Percentiles rank a stretch among this genome's conserved stretches.
Conservation (phyloP, 2,113 vertebrate genomes). For the Mesembrinibis cayennensis region DNA sequence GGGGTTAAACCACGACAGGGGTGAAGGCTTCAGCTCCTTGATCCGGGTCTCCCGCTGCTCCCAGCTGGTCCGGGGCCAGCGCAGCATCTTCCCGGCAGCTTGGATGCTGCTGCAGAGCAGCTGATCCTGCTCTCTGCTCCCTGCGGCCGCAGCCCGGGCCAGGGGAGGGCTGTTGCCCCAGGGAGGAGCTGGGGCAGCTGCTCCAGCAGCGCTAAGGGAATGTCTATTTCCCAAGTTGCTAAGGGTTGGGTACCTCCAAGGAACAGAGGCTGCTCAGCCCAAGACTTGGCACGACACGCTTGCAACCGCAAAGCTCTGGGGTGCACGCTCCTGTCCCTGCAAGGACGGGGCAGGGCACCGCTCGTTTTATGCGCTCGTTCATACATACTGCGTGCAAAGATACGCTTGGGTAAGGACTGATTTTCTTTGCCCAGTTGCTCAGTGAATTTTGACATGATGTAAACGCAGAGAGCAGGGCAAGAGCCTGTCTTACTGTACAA, state of each 20-base stretch:
- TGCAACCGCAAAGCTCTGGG: too few relatives aligned
- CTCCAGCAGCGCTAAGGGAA: too few relatives aligned
- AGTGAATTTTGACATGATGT: accelerated
- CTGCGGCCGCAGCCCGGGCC: accelerated
- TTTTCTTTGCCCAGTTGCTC: not conserved
- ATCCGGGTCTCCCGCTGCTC: not conserved
- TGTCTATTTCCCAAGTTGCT: too few relatives aligned
- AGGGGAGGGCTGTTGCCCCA: not conserved
- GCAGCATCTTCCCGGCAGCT: not conserved
- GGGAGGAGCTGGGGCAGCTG: not conserved
- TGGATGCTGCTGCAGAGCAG: not conserved
- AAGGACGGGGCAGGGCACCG: accelerated
- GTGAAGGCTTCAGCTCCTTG: too few relatives aligned
- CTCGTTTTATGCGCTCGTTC: accelerated
- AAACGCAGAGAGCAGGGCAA: not conserved
- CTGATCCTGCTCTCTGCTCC: not conserved
- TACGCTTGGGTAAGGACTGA: not conserved
- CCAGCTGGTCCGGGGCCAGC: not conserved
- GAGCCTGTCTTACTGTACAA: not conserved
- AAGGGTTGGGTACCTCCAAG: not conserved
- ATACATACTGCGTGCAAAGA: not conserved
- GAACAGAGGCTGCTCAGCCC: too few relatives aligned
- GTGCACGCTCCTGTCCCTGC: accelerated
- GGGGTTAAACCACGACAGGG: too few relatives aligned
- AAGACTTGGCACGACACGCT: not conserved